phyloP scores from a whole-genome alignment of 2,888 invertebrate genomes.

The Marronus borbonicus region DNA sequence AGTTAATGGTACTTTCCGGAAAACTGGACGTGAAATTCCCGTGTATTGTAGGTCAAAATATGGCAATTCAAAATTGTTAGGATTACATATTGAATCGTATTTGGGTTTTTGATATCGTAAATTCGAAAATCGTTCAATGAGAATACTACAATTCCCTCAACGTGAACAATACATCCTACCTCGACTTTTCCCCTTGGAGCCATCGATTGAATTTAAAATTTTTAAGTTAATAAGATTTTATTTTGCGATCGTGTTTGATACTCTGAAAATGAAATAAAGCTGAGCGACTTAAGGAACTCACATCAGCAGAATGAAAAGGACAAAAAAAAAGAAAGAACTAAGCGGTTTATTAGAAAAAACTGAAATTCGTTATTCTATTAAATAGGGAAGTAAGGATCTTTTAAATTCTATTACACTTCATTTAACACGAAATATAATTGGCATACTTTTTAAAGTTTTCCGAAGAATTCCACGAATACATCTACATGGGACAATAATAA shows the following conservation, averaged over 20 bases:
- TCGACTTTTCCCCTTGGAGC: background rate
- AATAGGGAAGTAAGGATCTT: too few species aligned
- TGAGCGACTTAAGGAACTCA: background rate
- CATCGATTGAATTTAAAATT: background rate
- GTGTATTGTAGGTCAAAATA: too few species aligned
- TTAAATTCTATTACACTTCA: too few species aligned
- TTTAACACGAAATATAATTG: too few species aligned
- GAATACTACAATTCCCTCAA: background rate
- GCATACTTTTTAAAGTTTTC: too few species aligned
- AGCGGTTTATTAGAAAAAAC: conserved; percentile 3
- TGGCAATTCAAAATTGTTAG: background rate
- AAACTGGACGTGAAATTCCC: too few species aligned
- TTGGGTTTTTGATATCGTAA: background rate
- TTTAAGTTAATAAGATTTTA: background rate
- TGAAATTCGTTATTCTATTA: background rate
- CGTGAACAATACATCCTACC: background rate
- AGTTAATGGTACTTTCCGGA: too few species aligned
- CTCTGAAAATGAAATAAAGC: conserved; percentile 2
- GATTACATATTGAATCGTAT: background rate
- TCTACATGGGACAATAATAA: too few species aligned
- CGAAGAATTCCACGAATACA: too few species aligned
- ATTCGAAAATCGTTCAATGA: background rate
- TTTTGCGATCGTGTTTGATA: background rate
- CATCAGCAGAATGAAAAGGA: background rate
- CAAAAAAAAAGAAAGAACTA: background rate